phyloP scores from a whole-genome alignment of 2,113 vertebrate species.

The Varanus salvator region DNA sequence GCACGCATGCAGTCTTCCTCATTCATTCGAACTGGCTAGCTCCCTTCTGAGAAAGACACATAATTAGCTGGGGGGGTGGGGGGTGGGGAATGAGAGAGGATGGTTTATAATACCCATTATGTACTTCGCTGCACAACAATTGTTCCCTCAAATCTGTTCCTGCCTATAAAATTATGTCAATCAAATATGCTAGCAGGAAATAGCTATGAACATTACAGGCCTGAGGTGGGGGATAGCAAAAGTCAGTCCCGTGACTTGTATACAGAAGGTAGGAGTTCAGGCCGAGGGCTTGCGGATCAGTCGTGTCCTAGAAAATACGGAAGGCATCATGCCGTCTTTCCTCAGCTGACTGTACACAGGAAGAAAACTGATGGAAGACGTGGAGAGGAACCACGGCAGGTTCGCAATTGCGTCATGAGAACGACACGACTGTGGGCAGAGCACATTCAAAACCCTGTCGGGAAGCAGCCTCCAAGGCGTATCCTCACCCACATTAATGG shows the following conservation, averaged over 20 bases:
- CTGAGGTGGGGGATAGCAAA: neutral
- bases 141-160: conserved; percentile 51
- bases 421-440: too few relatives aligned
- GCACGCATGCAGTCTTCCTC: conserved; percentile 50
- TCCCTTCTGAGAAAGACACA: conserved; percentile 55
- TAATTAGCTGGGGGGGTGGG: conserved; percentile 45
- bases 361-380: too few relatives aligned
- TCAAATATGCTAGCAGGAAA: conserved; percentile 37
- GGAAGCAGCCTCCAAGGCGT: neutral
- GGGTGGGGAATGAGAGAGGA: neutral
- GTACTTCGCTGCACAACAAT: conserved; percentile 37
- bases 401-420: too few relatives aligned
- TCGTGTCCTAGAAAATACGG: too few relatives aligned
- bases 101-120: conserved; percentile 61
- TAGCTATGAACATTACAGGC: neutral
- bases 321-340: too few relatives aligned
- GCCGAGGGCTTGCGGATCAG: too few relatives aligned
- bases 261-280: conserved; percentile 27
- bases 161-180: conserved; percentile 52
- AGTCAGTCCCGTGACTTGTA: neutral
- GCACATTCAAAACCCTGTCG: too few relatives aligned
- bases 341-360: too few relatives aligned
- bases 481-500: neutral
- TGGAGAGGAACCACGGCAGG: too few relatives aligned
- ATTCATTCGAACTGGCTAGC: conserved; percentile 43